Percentiles rank a stretch among this genome's conserved stretches.
Evolutionary conservation across 2,113 vertebrate species (phyloP).

Genomic region (Picathartes gymnocephalus): DNA sequence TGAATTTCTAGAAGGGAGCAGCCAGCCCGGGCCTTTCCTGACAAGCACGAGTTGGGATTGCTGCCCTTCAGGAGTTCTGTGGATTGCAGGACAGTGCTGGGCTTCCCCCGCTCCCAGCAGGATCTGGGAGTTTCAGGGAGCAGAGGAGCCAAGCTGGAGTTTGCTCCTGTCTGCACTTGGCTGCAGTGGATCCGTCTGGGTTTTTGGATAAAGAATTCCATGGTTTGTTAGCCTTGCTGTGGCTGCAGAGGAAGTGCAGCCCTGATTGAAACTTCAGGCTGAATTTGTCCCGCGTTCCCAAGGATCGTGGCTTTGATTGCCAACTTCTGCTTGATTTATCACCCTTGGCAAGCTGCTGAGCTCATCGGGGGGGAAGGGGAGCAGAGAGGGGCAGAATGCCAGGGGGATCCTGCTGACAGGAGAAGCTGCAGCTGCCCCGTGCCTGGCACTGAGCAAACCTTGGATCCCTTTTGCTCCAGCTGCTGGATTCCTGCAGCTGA

Average conservation of each 20-base stretch:
- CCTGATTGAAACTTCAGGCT: background rate
- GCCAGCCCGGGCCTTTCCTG: too few relatives aligned
- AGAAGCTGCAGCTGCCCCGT: background rate
- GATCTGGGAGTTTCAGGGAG: background rate
- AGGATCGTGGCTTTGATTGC: background rate
- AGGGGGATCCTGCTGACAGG: background rate
- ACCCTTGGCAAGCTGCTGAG: background rate
- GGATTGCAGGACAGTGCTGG: background rate
- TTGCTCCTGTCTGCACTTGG: background rate
- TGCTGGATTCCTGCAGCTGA: background rate
- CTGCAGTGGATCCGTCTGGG: background rate
- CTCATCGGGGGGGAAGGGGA: background rate
- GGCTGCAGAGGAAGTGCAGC: background rate
- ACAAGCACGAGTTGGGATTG: too few relatives aligned
- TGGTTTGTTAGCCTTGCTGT: background rate
- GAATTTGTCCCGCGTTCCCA: background rate
- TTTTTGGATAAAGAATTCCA: background rate
- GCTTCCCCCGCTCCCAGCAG: background rate
- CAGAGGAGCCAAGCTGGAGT: background rate
- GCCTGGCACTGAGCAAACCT: background rate
- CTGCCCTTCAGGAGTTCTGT: fast-evolving
- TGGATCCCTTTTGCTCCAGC: background rate
- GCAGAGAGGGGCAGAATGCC: background rate
- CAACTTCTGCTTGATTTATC: fast-evolving
- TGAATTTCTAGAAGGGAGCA: too few relatives aligned